phyloP scores from a whole-genome alignment of 2,888 invertebrate species.

The Terebella lapidaria region DNA sequence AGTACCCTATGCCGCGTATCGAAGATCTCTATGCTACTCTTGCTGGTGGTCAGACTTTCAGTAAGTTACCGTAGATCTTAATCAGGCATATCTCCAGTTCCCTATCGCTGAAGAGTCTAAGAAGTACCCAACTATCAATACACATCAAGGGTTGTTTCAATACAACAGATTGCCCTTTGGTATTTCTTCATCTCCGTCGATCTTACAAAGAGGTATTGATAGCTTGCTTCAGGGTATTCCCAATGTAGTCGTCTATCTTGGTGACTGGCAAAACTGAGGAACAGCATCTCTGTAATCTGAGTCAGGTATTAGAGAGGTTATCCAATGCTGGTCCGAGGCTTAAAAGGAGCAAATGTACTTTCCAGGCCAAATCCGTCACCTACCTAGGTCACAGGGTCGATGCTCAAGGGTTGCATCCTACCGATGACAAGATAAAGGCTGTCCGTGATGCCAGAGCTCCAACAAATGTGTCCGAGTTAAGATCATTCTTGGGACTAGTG shows the following conservation, averaged over 20 bases:
- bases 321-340: not conserved
- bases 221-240: not conserved
- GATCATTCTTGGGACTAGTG: not conserved
- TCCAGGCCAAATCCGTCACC: not conserved
- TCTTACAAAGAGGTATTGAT: constrained; percentile 6
- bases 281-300: not conserved
- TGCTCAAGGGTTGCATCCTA: constrained; percentile 1
- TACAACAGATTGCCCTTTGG: constrained; percentile 5
- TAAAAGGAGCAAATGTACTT: not conserved
- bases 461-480: constrained; percentile 1
- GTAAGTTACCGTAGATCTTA: no score
- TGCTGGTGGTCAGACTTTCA: no score
- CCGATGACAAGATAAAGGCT: not conserved
- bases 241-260: not conserved
- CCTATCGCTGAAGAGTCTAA: not conserved
- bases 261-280: not conserved
- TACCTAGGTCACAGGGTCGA: not conserved
- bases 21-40: constrained; percentile 19
- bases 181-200: not conserved
- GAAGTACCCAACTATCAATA: constrained; percentile 5
- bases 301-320: not conserved
- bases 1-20: constrained; percentile 18
- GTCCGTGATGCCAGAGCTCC: not conserved
- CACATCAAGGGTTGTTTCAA: constrained; percentile 5
- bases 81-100: no score